Percentiles rank a stretch among this genome's conserved stretches.
These are phyloP conservation scores for Mus caroli DNA, from an alignment of 2,797 vertebrate genomes.

Conservation along the genomic window DNA sequence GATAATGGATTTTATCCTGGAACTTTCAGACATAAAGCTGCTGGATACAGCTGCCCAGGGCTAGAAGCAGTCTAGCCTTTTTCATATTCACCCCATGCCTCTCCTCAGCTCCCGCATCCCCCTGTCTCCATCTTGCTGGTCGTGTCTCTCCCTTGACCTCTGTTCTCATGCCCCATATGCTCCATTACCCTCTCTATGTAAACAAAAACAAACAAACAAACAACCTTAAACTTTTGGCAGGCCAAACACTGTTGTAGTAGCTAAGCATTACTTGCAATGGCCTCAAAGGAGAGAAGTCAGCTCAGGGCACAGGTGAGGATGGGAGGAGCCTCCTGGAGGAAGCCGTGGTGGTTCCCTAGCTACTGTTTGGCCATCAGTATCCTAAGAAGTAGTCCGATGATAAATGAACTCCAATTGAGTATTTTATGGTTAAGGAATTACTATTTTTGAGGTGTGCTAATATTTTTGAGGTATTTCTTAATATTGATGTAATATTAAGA, in stretches of 20 bases:
- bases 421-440: conserved; percentile 31
- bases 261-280: not conserved
- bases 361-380: not conserved
- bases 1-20: not conserved
- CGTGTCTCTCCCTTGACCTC: not conserved
- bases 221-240: not conserved
- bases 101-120: rapidly evolving
- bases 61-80: too few relatives aligned
- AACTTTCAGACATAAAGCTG: not conserved
- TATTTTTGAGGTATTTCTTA: too few relatives aligned
- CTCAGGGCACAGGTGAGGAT: not conserved
- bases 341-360: not conserved
- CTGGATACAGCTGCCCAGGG: too few relatives aligned
- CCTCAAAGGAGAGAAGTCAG: not conserved
- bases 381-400: conserved; percentile 1
- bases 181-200: not conserved
- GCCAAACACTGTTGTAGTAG: not conserved
- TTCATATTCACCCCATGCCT: not conserved
- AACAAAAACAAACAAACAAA: too few relatives aligned
- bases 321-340: not conserved
- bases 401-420: conserved; percentile 3
- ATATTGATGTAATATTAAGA: conserved; percentile 22
- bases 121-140: not conserved
- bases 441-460: conserved; percentile 26
- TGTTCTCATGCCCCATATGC: not conserved